These are phyloP conservation scores for Malurus melanocephalus DNA, from an alignment of 2,113 vertebrate species.

Conservation along the genomic window DNA sequence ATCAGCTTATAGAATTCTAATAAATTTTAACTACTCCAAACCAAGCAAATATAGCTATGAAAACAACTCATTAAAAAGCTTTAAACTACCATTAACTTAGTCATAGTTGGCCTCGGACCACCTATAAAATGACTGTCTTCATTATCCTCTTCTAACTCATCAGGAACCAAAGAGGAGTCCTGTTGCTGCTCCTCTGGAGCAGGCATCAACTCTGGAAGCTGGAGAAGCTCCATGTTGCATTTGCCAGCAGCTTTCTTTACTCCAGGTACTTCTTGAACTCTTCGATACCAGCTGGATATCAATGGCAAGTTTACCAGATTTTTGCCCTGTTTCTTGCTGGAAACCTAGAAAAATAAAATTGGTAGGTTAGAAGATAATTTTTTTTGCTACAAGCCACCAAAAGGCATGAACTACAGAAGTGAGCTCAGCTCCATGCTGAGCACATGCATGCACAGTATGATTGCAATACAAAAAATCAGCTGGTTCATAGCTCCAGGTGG, in stretches of 20 bases:
- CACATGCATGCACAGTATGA: not conserved
- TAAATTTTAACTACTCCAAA: not conserved
- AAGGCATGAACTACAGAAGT: not conserved
- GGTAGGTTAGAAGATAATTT: not conserved
- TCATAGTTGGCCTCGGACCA: slow-evolving; percentile 93
- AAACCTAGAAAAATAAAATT: slow-evolving; percentile 66
- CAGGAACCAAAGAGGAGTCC: not conserved
- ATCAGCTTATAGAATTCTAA: not conserved
- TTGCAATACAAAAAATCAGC: not conserved
- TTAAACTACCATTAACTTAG: slow-evolving; percentile 87
- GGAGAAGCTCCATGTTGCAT: slow-evolving; percentile 80
- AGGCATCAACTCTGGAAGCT: slow-evolving; percentile 36
- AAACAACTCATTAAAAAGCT: not conserved
- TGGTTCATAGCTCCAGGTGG: not conserved
- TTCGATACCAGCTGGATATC: slow-evolving; percentile 84
- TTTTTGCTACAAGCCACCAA: not conserved
- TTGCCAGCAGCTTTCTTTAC: slow-evolving; percentile 77
- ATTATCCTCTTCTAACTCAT: slow-evolving; percentile 56
- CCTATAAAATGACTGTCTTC: slow-evolving; percentile 81
- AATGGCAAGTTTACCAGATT: slow-evolving; percentile 76
- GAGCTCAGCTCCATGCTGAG: not conserved
- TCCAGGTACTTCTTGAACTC: slow-evolving; percentile 85
- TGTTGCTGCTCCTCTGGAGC: not conserved
- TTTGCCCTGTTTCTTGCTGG: slow-evolving; percentile 60
- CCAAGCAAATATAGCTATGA: not conserved